Base-by-base conservation (phyloP, 2,888 invertebrate species). In the Drosophila tanythrix region DNA sequence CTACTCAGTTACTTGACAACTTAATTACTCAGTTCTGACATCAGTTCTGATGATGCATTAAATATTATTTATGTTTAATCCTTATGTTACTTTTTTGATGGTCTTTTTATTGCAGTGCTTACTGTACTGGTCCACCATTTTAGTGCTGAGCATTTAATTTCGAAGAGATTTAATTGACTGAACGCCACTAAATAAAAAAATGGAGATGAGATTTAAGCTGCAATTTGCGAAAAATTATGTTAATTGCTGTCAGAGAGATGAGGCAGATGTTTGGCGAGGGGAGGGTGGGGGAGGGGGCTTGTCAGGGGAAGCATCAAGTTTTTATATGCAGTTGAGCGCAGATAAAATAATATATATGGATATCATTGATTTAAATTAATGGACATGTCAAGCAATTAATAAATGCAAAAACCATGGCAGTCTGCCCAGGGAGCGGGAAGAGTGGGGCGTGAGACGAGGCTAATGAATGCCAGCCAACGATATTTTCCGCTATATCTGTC, bases 381-480 rank as follows among this genome's bases (percentile, higher is more conserved):
- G 92, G 85, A 88, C 85, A 91, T 91, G 92, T 93, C 93, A 92
- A 88, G 92, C 92, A 93, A 93, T 92, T 92, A 93, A 93, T 93
- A 93, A 90, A 92, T 92, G 90, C 92, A 93, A 87, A 89, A 81
- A 90, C 90, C 92, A 91, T 92, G 87, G 88, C 88, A 90, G 58
- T 33, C 33, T 64, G 56, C 40, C 58, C 3, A 5, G 11, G 58
- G 10, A 46, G 18, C 18, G 0, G 6, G 13, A 25, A 25, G 55
- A 18, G 7, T 13, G 10, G 13, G 46, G 56, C 11, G 50, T 29
- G 43, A 57, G 62, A 52, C 56, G 72, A 51, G 74, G 74, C 67
- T 72, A 76, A 70, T 63, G 74, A 63, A 51, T 60, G 33, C 40
- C 51, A 50, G 51, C n/a, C 27, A 35, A 38, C 27, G 51, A 59